Conservation (phyloP, 2,888 invertebrate species). For the Oxyteleia sp. region DNA sequence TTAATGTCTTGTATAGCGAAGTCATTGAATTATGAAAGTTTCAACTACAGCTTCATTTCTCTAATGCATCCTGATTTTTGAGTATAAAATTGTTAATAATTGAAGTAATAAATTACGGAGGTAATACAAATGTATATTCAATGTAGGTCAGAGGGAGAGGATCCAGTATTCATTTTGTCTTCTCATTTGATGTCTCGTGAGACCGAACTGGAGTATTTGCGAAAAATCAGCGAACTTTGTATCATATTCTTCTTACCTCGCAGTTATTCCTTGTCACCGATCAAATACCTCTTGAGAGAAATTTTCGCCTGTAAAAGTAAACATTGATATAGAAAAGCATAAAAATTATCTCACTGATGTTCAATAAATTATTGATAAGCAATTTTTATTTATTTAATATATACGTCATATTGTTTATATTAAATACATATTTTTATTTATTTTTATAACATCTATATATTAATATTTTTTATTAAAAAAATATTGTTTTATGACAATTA, state of each 20-base stretch:
- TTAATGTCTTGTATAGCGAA: no score
- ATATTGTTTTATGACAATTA: no score
- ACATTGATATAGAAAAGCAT: constrained; percentile 46
- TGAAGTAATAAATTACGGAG: not conserved
- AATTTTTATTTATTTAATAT: no score
- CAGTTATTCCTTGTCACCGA: constrained; percentile 93
- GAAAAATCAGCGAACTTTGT: constrained; percentile 94
- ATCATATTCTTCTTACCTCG: constrained; percentile 94
- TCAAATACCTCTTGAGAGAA: constrained; percentile 94
- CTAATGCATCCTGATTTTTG: no score
- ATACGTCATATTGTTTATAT: no score
- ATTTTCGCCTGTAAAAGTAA: constrained; percentile 94
- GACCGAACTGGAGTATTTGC: constrained; percentile 93
- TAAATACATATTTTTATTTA: no score
- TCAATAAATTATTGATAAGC: constrained; percentile 8
- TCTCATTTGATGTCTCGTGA: constrained; percentile 92
- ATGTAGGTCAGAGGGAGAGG: constrained; percentile 83
- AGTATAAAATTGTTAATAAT: no score
- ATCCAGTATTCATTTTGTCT: constrained; percentile 92
- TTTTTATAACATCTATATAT: no score
- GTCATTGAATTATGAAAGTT: no score
- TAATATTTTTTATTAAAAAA: no score
- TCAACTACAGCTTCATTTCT: no score
- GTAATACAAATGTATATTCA: constrained; percentile 21
- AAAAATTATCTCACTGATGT: not conserved